These are phyloP conservation scores for Gulo gulo DNA, from an alignment of 2,113 vertebrate genomes.

Conservation along the genomic window DNA sequence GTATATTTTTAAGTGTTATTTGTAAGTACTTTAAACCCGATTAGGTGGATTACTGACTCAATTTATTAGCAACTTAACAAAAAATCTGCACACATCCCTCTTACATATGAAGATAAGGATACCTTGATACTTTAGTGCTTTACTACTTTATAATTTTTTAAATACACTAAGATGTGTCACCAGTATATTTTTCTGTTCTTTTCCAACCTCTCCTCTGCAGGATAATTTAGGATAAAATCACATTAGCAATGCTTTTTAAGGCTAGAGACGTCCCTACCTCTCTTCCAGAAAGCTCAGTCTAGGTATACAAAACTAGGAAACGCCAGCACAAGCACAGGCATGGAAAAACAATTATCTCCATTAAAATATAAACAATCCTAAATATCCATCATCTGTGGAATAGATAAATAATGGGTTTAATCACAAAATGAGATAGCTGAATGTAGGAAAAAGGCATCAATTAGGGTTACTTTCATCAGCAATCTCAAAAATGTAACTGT, in stretches of 20 bases:
- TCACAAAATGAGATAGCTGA: neutral
- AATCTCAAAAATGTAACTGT: neutral
- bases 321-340: rapidly evolving
- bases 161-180: neutral
- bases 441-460: neutral
- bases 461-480: neutral
- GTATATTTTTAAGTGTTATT: neutral
- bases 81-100: neutral
- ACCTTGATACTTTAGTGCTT: neutral
- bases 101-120: neutral
- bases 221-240: neutral
- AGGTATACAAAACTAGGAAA: neutral
- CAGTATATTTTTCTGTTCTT: neutral
- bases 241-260: neutral
- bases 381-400: neutral
- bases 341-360: neutral
- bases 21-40: neutral
- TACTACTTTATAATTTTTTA: neutral
- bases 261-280: neutral
- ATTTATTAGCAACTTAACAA: neutral
- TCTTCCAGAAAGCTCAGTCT: neutral
- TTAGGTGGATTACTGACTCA: neutral
- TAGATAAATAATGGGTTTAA: neutral
- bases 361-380: neutral
- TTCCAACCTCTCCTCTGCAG: neutral